These are phyloP conservation scores for Falco columbarius DNA, from an alignment of 2,797 vertebrate genomes.

Conservation along the genomic window DNA sequence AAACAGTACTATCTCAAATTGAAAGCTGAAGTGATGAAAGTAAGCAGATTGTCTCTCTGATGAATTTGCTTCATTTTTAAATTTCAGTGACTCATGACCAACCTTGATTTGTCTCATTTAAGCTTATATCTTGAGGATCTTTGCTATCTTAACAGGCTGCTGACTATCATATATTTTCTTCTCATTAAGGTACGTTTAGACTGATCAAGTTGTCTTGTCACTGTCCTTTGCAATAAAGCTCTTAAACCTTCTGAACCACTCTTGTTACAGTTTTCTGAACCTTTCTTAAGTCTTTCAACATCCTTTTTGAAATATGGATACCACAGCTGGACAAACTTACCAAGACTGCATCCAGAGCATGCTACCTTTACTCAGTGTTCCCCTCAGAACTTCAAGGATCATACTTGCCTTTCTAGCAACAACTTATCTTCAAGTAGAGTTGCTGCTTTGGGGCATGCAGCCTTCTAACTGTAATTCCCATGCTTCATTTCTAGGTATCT, in stretches of 20 bases:
- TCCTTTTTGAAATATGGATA: conserved; percentile 47
- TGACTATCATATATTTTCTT: not conserved
- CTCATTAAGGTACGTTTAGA: not conserved
- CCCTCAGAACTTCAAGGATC: not conserved
- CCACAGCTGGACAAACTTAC: conserved; percentile 12
- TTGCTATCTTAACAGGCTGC: not conserved
- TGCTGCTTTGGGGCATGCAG: not conserved
- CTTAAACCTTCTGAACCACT: not conserved
- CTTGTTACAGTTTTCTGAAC: not conserved
- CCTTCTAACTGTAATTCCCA: not conserved
- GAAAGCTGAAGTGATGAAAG: not conserved
- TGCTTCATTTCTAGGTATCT: not conserved
- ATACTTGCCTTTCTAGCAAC: not conserved
- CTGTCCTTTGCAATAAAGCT: conserved; percentile 22
- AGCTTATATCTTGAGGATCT: not conserved
- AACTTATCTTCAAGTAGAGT: not conserved
- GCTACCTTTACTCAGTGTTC: not conserved
- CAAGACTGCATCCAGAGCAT: not conserved
- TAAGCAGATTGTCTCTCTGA: not conserved
- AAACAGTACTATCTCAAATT: not conserved
- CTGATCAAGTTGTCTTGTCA: not conserved
- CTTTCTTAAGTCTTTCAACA: conserved; percentile 29
- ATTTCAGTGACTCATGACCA: not conserved
- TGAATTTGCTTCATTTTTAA: not conserved
- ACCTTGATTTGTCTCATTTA: not conserved